Evolutionary conservation across 2,888 invertebrate species (phyloP), one percentile per base, ranked within the genome.

Genomic region (Nomada flava): DNA sequence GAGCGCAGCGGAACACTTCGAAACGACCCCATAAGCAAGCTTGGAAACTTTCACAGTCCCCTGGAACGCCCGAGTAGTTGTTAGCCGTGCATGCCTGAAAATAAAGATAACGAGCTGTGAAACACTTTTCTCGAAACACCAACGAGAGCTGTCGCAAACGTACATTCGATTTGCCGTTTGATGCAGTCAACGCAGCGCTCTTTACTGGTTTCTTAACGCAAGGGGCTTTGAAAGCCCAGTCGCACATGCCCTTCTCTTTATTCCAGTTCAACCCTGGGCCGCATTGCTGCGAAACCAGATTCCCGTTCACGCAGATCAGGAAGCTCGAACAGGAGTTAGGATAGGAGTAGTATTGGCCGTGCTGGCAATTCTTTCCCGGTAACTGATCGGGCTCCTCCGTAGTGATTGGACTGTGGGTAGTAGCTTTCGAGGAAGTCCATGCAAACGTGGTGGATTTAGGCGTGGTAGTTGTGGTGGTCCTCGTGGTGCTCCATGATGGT

Each of bases 1-100:
- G 96, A 0, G 97, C 97, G 92, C 98, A 98, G 18, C 95, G 94
- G 88, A 96, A 96, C 23, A 95, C 95, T 91, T 97, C 96, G 78
- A 96, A 96, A 89, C 96, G 96, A 50, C 97, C 97, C 95, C 97
- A 97, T 23, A 97, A 94, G 88, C 98, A 98, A 83, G 96, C 96
- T 81, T 96, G 94, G 91, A 97, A 98, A 72, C 96, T 95, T 0
- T 95, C 94, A 90, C 98, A 98, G 89, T 97, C 96, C 0, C 95
- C 95, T 0, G 96, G 96, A 2, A 94, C 93, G 13, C 82, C 60
- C 7, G 85, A 85, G 71, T 89, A 92, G 44, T 88, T 91, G 59
- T 93, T 93, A 0, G 92, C 62, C 2, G 86, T 79, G 74, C 93
- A 94, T 2, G 79, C 68, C 89, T 92, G 74, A 65, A 75, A 52